A percentile compares a stretch with the other conserved stretches of the same genome.
These are phyloP conservation scores for Ptilonorhynchus violaceus DNA, from an alignment of 2,113 vertebrate genomes.

Conservation along the genomic window DNA sequence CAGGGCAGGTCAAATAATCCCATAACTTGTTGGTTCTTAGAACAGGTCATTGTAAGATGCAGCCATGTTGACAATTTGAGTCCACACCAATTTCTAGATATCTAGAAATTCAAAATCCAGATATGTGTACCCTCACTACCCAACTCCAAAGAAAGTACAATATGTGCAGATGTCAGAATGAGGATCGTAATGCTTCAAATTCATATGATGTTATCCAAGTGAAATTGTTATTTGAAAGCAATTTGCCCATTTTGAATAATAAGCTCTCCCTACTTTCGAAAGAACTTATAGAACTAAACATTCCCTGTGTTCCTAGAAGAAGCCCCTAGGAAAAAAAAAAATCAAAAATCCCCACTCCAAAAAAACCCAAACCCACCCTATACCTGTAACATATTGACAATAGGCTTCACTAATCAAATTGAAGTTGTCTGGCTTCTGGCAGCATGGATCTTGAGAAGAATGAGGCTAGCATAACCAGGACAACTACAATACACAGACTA, in stretches of 20 bases:
- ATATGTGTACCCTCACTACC: background rate
- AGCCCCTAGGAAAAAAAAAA: background rate
- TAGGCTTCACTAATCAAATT: conserved; percentile 37
- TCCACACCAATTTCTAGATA: background rate
- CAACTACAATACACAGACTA: background rate
- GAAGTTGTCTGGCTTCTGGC: conserved; percentile 33
- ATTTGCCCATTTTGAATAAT: background rate
- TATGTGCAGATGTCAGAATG: background rate
- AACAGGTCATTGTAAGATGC: background rate
- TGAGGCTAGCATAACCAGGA: background rate
- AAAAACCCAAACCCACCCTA: background rate
- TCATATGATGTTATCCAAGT: background rate
- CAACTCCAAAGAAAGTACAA: background rate
- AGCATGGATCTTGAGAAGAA: conserved; percentile 17
- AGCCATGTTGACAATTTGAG: background rate
- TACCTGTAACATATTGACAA: background rate
- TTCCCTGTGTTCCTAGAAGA: background rate
- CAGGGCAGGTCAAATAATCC: background rate
- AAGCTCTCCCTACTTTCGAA: background rate
- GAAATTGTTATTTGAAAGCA: background rate
- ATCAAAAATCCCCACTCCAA: background rate
- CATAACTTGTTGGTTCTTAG: background rate
- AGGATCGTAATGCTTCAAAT: background rate
- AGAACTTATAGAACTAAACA: background rate
- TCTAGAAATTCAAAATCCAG: background rate